Conservation (phyloP, 2,113 vertebrate species). For the Numida meleagris region DNA sequence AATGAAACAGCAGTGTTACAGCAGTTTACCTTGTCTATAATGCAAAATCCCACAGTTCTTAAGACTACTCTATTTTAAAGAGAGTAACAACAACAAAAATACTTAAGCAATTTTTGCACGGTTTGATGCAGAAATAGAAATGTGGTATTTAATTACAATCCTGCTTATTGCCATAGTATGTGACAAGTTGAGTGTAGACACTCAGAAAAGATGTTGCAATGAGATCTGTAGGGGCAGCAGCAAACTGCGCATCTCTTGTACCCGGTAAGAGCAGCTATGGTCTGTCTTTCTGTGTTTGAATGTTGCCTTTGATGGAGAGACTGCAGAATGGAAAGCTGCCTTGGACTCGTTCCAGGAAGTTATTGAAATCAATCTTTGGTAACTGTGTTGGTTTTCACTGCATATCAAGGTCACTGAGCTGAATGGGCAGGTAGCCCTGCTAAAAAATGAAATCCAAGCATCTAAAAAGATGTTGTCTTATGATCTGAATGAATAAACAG, state of each 20-base stretch:
- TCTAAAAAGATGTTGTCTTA: not conserved
- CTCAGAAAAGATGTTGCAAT: not conserved
- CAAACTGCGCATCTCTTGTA: not conserved
- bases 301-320: not conserved
- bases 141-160: not conserved
- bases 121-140: not conserved
- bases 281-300: not conserved
- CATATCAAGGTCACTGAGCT: conserved; percentile 1
- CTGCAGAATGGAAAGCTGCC: not conserved
- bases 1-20: not conserved
- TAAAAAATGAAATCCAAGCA: not conserved
- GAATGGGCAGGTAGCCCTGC: not conserved
- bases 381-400: not conserved
- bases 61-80: not conserved
- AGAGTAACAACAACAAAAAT: not conserved
- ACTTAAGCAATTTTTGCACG: not conserved
- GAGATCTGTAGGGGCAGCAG: not conserved
- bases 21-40: not conserved
- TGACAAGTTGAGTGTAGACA: not conserved
- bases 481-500: not conserved
- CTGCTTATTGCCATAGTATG: accelerated
- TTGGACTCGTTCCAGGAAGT: not conserved
- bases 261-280: not conserved
- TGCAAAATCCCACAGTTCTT: not conserved
- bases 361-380: not conserved